Evolutionary conservation across 30 jellyfish, hydroid and myxozoan species (phyloP), one percentile per base, ranked within the genome.

Genomic region (Hydra vulgaris): DNA sequence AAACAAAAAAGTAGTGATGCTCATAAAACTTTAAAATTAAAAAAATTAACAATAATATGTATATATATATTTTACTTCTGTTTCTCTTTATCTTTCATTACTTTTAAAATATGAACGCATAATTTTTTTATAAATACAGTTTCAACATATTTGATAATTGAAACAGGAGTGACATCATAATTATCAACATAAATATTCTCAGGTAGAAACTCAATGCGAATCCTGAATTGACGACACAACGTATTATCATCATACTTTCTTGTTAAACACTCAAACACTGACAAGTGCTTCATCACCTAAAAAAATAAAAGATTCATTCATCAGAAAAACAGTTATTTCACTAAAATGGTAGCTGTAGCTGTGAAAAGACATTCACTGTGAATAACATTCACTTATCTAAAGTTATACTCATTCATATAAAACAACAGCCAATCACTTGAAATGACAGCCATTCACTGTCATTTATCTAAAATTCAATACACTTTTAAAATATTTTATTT

Each of bases 171-270:
- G 66, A 79, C 76, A 12, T 78, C 72, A 77, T 54, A 90, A 55
- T 90, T 94, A 56, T 90, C 96, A 91, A 79, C 78, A 84, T 91
- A 91, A 12, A 86, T 85, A 21, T 87, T 70, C 3, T 82, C 82
- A 67, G 95, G 98, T 15, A 91, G 88, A 56, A 91, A 86, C 26
- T 87, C 94, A 79, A 91, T 27, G n/a, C 95, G 79, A 15, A 91
- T 78, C 72, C 74, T 82, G 82, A 86, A 91, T 72, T 86, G 93
- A n/a, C 98, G 85, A 27, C 82, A 71, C 74, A 88, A 21, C 40
- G 69, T 21, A 7, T 27, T 56, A 16, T 25, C 25, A 22, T 15
- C 21, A 12, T 20, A 69, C 67, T 86, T 0, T 1, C 25, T 25
- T 40, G 90, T 26, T 73, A 88, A 68, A 21, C 85, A 79, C 70